A percentile compares a stretch with the other conserved stretches of the same genome.
phyloP scores from a whole-genome alignment of 1,140 invertebrate genomes.

The Aphaenogaster floridana region DNA sequence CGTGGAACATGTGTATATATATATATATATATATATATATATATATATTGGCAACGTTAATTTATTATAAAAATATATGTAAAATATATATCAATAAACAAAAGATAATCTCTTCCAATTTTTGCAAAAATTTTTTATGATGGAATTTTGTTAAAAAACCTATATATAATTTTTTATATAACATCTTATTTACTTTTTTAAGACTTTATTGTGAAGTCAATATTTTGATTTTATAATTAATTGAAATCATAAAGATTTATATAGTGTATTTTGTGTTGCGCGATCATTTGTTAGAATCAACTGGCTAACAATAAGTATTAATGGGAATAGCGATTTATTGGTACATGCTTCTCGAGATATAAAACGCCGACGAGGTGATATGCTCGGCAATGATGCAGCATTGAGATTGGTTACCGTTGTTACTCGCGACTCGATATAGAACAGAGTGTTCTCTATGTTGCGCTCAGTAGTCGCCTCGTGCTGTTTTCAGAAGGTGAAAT shows the following conservation, averaged over 20 bases:
- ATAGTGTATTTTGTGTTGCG: background rate
- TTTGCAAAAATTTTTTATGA: background rate
- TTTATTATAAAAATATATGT: background rate
- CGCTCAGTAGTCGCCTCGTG: slow-evolving; percentile 14
- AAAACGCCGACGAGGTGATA: slow-evolving; percentile 20
- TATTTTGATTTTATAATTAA: slow-evolving; percentile 10
- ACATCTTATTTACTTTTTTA: background rate
- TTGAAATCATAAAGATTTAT: background rate
- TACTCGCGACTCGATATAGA: slow-evolving; percentile 30
- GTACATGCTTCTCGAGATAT: slow-evolving; percentile 28
- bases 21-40: no score
- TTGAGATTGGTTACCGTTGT: slow-evolving; percentile 32
- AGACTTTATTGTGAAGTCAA: background rate
- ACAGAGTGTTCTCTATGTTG: background rate
- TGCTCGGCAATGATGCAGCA: background rate
- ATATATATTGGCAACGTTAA: background rate
- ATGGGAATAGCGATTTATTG: slow-evolving; percentile 48
- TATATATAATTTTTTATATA: background rate
- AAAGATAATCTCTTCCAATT: background rate
- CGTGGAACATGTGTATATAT: no score
- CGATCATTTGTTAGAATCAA: background rate
- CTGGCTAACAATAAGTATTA: slow-evolving; percentile 1
- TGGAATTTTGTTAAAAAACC: background rate
- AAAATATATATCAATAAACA: background rate
- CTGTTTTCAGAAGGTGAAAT: slow-evolving; percentile 26